Evolutionary conservation across 2,888 invertebrate genomes (phyloP).

Genomic region (Watsonalla binaria): DNA sequence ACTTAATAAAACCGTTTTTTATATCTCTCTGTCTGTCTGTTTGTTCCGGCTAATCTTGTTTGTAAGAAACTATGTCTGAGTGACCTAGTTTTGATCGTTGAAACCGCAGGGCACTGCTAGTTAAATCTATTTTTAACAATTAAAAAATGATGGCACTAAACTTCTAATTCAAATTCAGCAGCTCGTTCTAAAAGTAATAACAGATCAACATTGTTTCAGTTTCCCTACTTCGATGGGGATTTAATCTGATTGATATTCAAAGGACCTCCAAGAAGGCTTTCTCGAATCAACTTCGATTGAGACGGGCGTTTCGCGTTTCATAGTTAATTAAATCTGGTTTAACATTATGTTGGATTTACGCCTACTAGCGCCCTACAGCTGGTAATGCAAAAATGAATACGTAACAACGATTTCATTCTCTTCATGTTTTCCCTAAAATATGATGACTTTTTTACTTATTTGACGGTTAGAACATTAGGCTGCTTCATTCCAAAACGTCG

Average conservation of each 20-base stretch:
- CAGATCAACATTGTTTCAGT: background rate
- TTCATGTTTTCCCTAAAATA: no score
- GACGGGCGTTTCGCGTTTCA: slow-evolving; percentile 35
- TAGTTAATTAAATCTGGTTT: slow-evolving; percentile 44
- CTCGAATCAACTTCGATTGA: slow-evolving; percentile 12
- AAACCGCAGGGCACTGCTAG: no score
- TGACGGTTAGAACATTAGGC: no score
- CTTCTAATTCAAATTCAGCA: background rate
- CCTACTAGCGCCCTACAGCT: slow-evolving; percentile 1
- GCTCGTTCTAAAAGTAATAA: background rate
- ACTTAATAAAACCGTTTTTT: no score
- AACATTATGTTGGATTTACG: slow-evolving; percentile 19
- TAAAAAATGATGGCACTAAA: background rate
- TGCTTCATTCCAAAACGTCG: no score
- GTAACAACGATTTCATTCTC: background rate
- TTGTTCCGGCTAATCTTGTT: no score
- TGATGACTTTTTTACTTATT: no score
- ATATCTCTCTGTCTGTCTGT: no score
- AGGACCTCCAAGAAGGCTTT: background rate
- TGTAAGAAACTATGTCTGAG: no score
- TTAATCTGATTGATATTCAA: slow-evolving; percentile 2
- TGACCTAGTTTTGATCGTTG: no score
- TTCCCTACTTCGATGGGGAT: background rate
- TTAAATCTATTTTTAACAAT: no score
- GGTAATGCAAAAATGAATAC: slow-evolving; percentile 45